Evolutionary conservation across 2,888 invertebrate genomes (phyloP).

Genomic region (Boloria euphrosyne): DNA sequence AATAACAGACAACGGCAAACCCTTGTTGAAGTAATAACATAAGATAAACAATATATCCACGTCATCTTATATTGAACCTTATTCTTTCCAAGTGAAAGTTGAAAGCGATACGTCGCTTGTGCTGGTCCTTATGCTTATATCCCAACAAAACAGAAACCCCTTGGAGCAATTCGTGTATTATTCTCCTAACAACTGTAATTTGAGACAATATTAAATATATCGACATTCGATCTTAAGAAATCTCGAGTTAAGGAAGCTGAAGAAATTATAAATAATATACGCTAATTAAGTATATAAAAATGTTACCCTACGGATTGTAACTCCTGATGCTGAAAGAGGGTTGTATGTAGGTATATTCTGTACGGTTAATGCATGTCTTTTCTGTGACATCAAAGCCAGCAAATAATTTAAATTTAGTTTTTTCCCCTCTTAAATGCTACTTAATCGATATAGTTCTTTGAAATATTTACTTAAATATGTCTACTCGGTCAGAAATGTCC

Average conservation of each 20-base stretch:
- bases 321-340: too few species aligned
- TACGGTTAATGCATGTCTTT: too few species aligned
- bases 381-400: too few species aligned
- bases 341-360: too few species aligned
- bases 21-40: conserved; percentile 21
- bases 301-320: background rate
- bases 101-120: background rate
- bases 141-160: conserved; percentile 30
- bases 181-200: conserved; percentile 67
- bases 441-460: too few species aligned
- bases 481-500: too few species aligned
- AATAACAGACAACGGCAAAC: conserved; percentile 15
- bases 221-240: conserved; percentile 72
- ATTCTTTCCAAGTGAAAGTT: background rate
- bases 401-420: too few species aligned
- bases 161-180: conserved; percentile 55
- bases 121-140: conserved; percentile 5
- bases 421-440: too few species aligned
- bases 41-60: conserved; percentile 9
- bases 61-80: conserved; percentile 19
- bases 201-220: conserved; percentile 74
- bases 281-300: conserved; percentile 55
- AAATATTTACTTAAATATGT: too few species aligned
- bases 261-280: conserved; percentile 76
- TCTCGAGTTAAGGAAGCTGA: conserved; percentile 68